phyloP scores from a whole-genome alignment of 2,888 invertebrate genomes.

The Artemia sp. region DNA sequence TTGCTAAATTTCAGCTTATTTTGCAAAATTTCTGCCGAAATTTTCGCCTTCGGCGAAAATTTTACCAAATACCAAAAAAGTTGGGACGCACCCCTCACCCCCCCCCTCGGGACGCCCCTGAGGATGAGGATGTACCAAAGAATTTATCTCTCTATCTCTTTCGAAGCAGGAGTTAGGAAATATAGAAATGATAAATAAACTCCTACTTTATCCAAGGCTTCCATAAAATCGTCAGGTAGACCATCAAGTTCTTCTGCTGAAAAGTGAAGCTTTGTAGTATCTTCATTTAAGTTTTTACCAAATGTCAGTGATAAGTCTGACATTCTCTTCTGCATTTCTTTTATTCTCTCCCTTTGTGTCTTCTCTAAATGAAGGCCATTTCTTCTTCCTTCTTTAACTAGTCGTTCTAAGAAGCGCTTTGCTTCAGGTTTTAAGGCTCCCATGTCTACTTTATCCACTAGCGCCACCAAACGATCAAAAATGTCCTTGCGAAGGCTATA shows the following conservation, averaged over 20 bases:
- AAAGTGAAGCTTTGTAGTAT: slow-evolving; percentile 35
- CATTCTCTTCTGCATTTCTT: slow-evolving; percentile 34
- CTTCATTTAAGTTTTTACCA: slow-evolving; percentile 34
- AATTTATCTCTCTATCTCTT: too few relatives aligned
- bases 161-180: too few relatives aligned
- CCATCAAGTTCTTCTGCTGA: slow-evolving; percentile 33
- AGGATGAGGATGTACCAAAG: too few relatives aligned
- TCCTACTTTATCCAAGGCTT: slow-evolving; percentile 28
- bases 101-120: too few relatives aligned
- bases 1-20: too few relatives aligned
- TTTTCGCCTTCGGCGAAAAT: too few relatives aligned
- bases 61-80: too few relatives aligned
- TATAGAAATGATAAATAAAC: background rate
- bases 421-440: slow-evolving; percentile 31
- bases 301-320: slow-evolving; percentile 34
- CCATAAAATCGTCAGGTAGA: slow-evolving; percentile 29
- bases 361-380: slow-evolving; percentile 35
- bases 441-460: slow-evolving; percentile 28
- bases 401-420: slow-evolving; percentile 32
- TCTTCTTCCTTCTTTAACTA: slow-evolving; percentile 33
- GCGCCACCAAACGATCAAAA: slow-evolving; percentile 33
- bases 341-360: slow-evolving; percentile 32
- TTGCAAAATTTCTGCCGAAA: too few relatives aligned
- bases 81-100: too few relatives aligned
- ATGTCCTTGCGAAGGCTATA: slow-evolving; percentile 35